Evolutionary conservation across 1,140 invertebrate genomes (phyloP), one percentile per base, ranked within the genome.

Genomic region (Trachelipus rathkii): DNA sequence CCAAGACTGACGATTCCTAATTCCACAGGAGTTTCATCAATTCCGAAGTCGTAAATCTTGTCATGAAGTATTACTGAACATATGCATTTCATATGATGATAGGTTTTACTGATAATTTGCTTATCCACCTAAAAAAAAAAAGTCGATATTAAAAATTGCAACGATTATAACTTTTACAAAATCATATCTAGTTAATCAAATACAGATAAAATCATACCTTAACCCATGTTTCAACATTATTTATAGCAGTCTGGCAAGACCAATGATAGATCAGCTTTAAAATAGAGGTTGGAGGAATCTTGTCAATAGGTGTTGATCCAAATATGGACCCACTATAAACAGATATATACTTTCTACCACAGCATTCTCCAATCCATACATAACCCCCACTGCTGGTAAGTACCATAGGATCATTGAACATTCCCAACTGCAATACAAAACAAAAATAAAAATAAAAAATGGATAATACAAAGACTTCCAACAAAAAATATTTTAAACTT

Each of bases 1-100:
- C 93, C 93, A n/a, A 95, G 85, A 50, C 92, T 94, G 72, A 95
- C 95, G 0, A 95, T 92, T 13, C 93, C 93, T 7, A 95, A 89
- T 82, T 89, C 85, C 74, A 88, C 86, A n/a, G 67, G 68, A n/a
- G 75, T 73, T 9, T 73, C 78, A 45, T 78, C 77, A 74, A 77
- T 81, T 83, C 85, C n/a, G 83, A 85, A 80, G 72, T 74, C 75
- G 67, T 78, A 76, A 1, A 82, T 74, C 19, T 81, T 79, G 60
- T 82, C 82, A 44, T 82, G 81, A 13, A 81, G 75, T 71, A 79
- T 78, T 10, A 78, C 78, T 15, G 75, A 78, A 72, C 80, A 79
- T 67, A 82, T 78, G 53, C 77, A 79, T 10, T 78, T 45, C 69
- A 81, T 71, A 69, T 76, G 76, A 46, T 79, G 71, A 73, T 80